Conservation (phyloP, 2,888 invertebrate species). For the Eubasilissa splendida region DNA sequence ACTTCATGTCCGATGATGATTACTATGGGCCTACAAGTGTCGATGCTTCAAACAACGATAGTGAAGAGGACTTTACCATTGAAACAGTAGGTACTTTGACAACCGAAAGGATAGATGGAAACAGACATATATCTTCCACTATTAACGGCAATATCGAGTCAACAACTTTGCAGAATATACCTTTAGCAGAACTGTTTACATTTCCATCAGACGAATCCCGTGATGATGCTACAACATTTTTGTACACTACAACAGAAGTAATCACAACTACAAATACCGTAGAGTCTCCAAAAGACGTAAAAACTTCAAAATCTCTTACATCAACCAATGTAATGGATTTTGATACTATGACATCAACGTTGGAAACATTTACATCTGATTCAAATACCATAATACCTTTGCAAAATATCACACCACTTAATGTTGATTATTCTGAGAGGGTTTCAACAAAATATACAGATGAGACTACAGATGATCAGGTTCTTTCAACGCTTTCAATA, state of each 20-base stretch:
- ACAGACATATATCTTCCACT: neutral
- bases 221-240: slow-evolving; percentile 49
- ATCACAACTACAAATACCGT: slow-evolving; percentile 60
- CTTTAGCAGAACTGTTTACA: slow-evolving; percentile 62
- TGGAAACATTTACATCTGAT: slow-evolving; percentile 54
- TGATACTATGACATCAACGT: slow-evolving; percentile 45
- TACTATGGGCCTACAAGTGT: slow-evolving; percentile 60
- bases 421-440: slow-evolving; percentile 55
- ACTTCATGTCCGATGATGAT: slow-evolving; percentile 60
- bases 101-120: neutral
- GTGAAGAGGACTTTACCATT: slow-evolving; percentile 66
- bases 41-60: slow-evolving; percentile 14
- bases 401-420: slow-evolving; percentile 58
- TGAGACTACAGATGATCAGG: neutral
- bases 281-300: slow-evolving; percentile 60
- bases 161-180: slow-evolving; percentile 59
- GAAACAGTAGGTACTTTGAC: slow-evolving; percentile 61
- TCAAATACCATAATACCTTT: slow-evolving; percentile 1
- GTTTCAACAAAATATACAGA: neutral
- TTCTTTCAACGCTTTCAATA: slow-evolving; percentile 1
- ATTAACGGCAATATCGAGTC: slow-evolving; percentile 34
- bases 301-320: neutral
- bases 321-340: slow-evolving; percentile 58
- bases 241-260: slow-evolving; percentile 66
- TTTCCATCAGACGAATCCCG: slow-evolving; percentile 63